Base-by-base conservation (phyloP, 2,113 vertebrate species). In the Turdus rufiventris region DNA sequence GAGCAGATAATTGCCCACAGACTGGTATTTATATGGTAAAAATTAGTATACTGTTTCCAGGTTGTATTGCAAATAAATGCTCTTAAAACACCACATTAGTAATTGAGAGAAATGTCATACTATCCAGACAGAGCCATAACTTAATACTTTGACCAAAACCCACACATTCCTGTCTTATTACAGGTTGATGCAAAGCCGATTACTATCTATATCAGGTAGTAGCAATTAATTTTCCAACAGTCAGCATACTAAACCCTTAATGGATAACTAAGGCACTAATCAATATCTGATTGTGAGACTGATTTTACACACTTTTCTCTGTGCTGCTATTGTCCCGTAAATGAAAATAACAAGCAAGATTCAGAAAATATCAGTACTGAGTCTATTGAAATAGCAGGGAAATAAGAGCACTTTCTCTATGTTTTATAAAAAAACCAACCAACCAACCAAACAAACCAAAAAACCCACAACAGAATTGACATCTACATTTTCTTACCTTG, bases 201-300 rank as follows among this genome's bases (percentile, higher is more conserved):
- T 91, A 47, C 28, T 96, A 91, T 96, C 81, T 95, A 89, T 93
- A 96, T 81, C 45, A 93, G 90, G 56, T 23, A 95, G 86, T 81
- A 93, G 33, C 45, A 81, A 82, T 93, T 96, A 67, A 88, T 96
- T 96, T 97, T 94, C 76, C 66, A 84, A 87, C 83, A 94, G 88
- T 82, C 56, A 94, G 60, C 51, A 80, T 88, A 53, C 31, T 83
- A 92, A 95, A 88, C 66, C 63, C 60, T 91, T 93, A 75, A 92
- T 80, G 65, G 82, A 96, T 95, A 94, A 95, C 76, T 94, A 91
- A 93, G 75, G 43, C 57, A 73, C n/a, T 86, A 87, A 96, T 96
- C 92, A 90, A 93, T 96, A 95, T 33, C 62, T 80, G 70, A 95
- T 42, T 85, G 17, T 85, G n/a, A 75, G 50, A 84, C 47, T 94